These are phyloP conservation scores for Nothocercus nigrocapillus DNA, from an alignment of 2,113 vertebrate genomes.

Conservation along the genomic window DNA sequence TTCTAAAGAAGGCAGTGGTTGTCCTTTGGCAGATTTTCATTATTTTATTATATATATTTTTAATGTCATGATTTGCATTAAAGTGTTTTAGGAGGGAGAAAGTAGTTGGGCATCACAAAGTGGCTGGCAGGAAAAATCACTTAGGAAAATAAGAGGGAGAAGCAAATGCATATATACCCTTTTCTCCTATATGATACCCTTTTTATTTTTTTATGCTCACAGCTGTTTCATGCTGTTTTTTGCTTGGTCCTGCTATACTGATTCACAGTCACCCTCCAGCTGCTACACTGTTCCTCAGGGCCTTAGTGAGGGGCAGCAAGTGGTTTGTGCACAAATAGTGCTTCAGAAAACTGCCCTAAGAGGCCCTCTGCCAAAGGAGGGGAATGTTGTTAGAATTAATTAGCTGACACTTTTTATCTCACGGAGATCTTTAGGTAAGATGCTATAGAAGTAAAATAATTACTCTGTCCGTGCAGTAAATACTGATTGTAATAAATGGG, in stretches of 20 bases:
- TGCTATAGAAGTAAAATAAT: not conserved
- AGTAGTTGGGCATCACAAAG: constrained; percentile 19
- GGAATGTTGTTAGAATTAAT: not conserved
- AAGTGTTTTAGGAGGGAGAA: not conserved
- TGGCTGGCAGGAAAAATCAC: not conserved
- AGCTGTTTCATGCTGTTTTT: constrained; percentile 3
- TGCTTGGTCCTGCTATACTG: not conserved
- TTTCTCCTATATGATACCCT: not conserved
- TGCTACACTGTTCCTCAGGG: not conserved
- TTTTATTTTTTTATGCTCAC: not conserved
- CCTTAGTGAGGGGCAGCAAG: not conserved
- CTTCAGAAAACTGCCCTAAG: not conserved
- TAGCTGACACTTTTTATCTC: not conserved
- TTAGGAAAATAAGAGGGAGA: not conserved
- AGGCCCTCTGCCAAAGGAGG: not conserved
- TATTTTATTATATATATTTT: not conserved
- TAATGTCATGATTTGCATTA: not conserved
- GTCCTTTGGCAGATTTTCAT: not conserved
- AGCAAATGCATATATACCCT: not conserved
- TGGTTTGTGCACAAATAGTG: not conserved
- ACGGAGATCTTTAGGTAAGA: not conserved
- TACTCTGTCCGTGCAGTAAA: not conserved
- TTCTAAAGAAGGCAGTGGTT: not conserved
- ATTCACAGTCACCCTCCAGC: not conserved
- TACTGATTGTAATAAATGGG: not conserved